phyloP scores from a whole-genome alignment of 1,140 invertebrate genomes.

The Hydropsyche tenuis region DNA sequence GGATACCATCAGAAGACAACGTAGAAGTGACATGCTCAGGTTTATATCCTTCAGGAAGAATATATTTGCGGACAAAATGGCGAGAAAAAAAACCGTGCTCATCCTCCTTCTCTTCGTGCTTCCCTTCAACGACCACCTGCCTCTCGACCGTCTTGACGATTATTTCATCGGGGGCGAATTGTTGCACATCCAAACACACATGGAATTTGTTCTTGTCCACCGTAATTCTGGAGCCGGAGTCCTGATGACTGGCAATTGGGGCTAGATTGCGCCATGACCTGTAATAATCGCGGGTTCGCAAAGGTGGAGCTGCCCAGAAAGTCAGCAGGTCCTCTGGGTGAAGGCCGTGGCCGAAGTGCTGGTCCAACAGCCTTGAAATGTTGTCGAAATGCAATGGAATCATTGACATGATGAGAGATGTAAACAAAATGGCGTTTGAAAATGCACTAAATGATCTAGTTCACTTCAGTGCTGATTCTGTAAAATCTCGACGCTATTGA shows the following conservation, averaged over 20 bases:
- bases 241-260: too few relatives aligned
- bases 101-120: constrained; percentile 74
- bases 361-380: not conserved
- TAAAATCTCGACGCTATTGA: too few relatives aligned
- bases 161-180: constrained; percentile 80
- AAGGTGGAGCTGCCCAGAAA: too few relatives aligned
- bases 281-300: constrained; percentile 8
- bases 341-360: not conserved
- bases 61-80: constrained; percentile 70
- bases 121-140: constrained; percentile 67
- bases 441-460: too few relatives aligned
- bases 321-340: not conserved
- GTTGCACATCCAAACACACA: constrained; percentile 75
- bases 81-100: constrained; percentile 71
- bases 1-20: constrained; percentile 75
- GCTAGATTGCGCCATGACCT: too few relatives aligned
- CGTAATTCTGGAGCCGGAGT: constrained; percentile 62
- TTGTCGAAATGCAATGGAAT: not conserved
- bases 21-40: constrained; percentile 69
- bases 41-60: constrained; percentile 70
- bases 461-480: too few relatives aligned
- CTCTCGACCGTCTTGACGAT: constrained; percentile 76
- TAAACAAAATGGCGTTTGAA: too few relatives aligned
- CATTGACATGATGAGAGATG: not conserved
- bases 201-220: constrained; percentile 67